phyloP scores from a whole-genome alignment of 2,888 invertebrate species.

The Copidosoma aretas region DNA sequence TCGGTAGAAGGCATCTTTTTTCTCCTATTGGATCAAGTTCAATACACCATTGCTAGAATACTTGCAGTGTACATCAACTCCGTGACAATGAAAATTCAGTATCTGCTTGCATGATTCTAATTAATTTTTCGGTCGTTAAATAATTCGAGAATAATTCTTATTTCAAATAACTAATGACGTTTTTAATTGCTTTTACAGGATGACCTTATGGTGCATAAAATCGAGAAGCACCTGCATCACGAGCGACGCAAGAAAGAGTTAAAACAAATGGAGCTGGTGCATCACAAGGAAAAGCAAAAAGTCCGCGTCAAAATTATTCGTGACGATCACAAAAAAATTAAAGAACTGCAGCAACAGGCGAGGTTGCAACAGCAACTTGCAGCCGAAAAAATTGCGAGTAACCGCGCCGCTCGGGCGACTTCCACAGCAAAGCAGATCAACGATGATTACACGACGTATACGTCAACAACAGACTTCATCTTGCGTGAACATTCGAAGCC shows the following conservation, averaged over 20 bases:
- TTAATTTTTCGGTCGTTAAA: too few species aligned
- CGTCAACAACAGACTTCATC: conserved; percentile 33
- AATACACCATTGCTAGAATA: too few species aligned
- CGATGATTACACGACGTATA: conserved; percentile 30
- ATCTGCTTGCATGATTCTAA: too few species aligned
- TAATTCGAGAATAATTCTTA: too few species aligned
- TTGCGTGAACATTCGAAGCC: conserved; percentile 30
- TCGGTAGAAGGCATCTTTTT: too few species aligned
- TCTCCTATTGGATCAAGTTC: too few species aligned
- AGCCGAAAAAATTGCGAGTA: too few species aligned
- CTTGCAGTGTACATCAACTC: too few species aligned
- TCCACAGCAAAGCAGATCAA: conserved; percentile 28
- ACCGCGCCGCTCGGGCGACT: not conserved
- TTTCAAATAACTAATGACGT: too few species aligned
- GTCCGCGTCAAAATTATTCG: conserved; percentile 34
- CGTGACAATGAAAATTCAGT: too few species aligned
- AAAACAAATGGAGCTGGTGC: not conserved
- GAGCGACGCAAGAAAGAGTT: conserved; percentile 28
- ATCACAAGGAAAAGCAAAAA: conserved; percentile 37
- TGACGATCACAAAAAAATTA: conserved; percentile 26
- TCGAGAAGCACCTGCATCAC: not conserved
- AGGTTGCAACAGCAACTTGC: conserved; percentile 4
- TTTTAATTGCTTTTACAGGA: too few species aligned
- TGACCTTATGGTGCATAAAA: not conserved
- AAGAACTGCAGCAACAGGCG: conserved; percentile 3